Percentiles rank a stretch among this genome's conserved stretches.
These are phyloP conservation scores for Anabacerthia variegaticeps DNA, from an alignment of 2,797 vertebrate species.

Conservation along the genomic window DNA sequence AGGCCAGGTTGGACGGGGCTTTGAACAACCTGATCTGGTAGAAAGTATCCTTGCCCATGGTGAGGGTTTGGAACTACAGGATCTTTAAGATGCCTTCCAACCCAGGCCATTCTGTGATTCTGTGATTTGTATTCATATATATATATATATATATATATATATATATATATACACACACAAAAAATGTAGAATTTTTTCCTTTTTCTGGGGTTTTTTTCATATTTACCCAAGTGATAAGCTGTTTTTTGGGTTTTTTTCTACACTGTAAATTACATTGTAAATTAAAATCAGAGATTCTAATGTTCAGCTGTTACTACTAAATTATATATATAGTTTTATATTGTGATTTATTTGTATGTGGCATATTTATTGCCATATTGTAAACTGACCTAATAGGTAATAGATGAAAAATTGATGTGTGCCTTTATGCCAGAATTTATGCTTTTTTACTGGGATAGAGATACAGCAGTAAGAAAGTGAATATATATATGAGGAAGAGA, in stretches of 20 bases:
- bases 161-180: neutral
- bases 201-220: neutral
- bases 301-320: neutral
- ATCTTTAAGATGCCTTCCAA: neutral
- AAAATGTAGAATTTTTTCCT: neutral
- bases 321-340: neutral
- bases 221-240: neutral
- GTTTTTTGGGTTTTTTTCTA: neutral
- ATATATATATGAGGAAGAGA: neutral
- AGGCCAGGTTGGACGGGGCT: neutral
- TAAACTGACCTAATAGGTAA: neutral
- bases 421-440: neutral
- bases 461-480: neutral
- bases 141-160: neutral
- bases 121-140: neutral
- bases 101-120: neutral
- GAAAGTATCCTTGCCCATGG: neutral
- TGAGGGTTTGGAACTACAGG: neutral
- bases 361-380: neutral
- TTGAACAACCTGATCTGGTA: neutral
- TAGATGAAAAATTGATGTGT: neutral
- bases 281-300: neutral
- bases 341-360: constrained; percentile 34
- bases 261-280: neutral
- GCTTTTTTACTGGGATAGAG: neutral